Percentiles rank a stretch among this genome's conserved stretches.
Evolutionary conservation across 2,797 vertebrate genomes (phyloP).

Genomic region (Prionace glauca): DNA sequence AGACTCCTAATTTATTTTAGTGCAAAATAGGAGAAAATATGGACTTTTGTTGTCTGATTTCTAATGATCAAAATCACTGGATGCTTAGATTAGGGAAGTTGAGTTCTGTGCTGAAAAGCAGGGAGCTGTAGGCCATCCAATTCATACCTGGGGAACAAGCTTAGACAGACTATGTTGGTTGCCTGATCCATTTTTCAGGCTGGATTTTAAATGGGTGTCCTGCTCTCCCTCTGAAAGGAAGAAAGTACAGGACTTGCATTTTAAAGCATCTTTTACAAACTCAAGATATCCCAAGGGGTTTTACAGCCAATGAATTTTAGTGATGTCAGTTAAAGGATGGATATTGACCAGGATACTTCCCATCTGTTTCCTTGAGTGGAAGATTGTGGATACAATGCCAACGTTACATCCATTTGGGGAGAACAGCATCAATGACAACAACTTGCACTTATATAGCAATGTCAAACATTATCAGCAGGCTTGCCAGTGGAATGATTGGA

Average conservation of each 20-base stretch:
- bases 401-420: neutral
- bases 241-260: neutral
- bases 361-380: neutral
- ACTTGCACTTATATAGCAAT: neutral
- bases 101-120: too few species aligned
- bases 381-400: neutral
- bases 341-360: neutral
- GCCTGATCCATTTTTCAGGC: neutral
- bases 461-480: neutral
- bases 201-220: neutral
- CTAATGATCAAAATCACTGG: neutral
- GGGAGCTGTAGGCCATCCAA: neutral
- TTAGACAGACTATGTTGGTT: neutral
- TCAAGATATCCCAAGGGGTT: neutral
- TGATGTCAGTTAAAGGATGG: neutral
- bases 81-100: neutral
- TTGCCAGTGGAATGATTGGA: neutral
- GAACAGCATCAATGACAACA: neutral
- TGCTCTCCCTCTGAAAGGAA: neutral
- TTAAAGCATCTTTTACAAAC: neutral
- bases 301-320: neutral
- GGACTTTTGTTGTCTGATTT: neutral
- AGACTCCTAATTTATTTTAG: neutral
- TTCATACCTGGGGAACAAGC: neutral
- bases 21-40: neutral